Conservation (phyloP, 2,888 invertebrate species). For the Drosophila atroscutellata region DNA sequence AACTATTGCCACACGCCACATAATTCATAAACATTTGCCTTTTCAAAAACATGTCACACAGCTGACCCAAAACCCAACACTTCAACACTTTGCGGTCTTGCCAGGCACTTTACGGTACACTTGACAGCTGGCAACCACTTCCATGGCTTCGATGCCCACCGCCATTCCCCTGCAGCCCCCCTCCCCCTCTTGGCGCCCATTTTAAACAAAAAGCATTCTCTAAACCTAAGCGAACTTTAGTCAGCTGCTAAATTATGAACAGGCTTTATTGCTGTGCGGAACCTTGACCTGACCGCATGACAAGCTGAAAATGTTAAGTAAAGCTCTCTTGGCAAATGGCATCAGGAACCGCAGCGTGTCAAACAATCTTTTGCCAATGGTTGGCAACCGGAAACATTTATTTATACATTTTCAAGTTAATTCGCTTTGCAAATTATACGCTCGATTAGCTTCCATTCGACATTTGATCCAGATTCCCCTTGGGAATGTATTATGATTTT, state of each 20-base stretch:
- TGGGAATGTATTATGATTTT: neutral
- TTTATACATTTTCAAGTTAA: constrained; percentile 59
- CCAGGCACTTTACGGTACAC: constrained; percentile 47
- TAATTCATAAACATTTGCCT: constrained; percentile 50
- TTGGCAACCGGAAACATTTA: constrained; percentile 35
- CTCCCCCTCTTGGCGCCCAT: neutral
- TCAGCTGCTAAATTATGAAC: constrained; percentile 67
- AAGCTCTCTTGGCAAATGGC: constrained; percentile 35
- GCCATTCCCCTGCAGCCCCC: neutral
- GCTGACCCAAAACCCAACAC: constrained; percentile 37
- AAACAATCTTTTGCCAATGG: constrained; percentile 4
- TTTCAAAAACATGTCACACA: constrained; percentile 45
- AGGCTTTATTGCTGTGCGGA: constrained; percentile 57
- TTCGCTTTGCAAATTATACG: constrained; percentile 67
- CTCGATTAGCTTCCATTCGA: constrained; percentile 58
- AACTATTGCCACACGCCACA: constrained; percentile 12
- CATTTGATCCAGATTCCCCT: constrained; percentile 22
- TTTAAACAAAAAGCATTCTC: constrained; percentile 38
- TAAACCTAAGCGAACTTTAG: constrained; percentile 20
- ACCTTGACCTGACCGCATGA: constrained; percentile 76
- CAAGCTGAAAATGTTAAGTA: constrained; percentile 67
- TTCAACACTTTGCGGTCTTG: constrained; percentile 61
- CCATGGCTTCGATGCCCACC: constrained; percentile 1
- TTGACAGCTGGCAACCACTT: constrained; percentile 50
- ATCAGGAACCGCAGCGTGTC: constrained; percentile 36